Base-by-base conservation (phyloP, 2,113 vertebrate genomes). In the Salvelinus namaycush region DNA sequence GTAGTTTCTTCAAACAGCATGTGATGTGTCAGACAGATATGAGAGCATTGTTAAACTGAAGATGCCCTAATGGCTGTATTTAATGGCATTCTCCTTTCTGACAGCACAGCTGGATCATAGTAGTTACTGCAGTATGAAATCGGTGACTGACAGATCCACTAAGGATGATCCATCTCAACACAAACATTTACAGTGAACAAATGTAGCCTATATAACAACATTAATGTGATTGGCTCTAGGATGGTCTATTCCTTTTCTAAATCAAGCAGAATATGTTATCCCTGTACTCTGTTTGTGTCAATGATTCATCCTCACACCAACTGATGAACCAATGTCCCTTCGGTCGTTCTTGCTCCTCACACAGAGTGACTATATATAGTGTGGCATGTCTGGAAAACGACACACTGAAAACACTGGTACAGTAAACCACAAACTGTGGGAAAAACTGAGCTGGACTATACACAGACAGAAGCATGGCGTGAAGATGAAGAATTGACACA, bases 51-150 rank as follows among this genome's bases (percentile, higher is more conserved):
- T 7, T 48, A 70, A 22, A 62, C 31, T 39, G 12, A 70, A 71
- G 68, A 29, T 64, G 12, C 64, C 29, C 73, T 75, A 60, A 76
- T 76, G 77, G 73, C 29, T 65, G 57, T 73, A 76, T 76, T 54
- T 80, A 66, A 82, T 78, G 72, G 29, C 18, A 59, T 57, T 67
- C 72, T 75, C 49, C 51, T 79, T 68, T 82, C 68, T 20, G 78
- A 80, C 83, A 78, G 72, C 78, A 78, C 71, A 73, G 77, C 69
- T 22, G 60, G 71, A 68, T 62, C 62, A 48, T 20, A 48, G 14
- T 14, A 29, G 59, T 54, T 70, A 77, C 67, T 65, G 2, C 29
- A 27, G 14, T 1, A 67, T 2, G 27, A 12, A 26, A 57, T 20
- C 12, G 4, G 54, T 1, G 65, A 16, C 65, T 67, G 65, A 16